Base-by-base conservation (phyloP, 2,888 invertebrate genomes). In the Gastracanthus pulcherrimus region DNA sequence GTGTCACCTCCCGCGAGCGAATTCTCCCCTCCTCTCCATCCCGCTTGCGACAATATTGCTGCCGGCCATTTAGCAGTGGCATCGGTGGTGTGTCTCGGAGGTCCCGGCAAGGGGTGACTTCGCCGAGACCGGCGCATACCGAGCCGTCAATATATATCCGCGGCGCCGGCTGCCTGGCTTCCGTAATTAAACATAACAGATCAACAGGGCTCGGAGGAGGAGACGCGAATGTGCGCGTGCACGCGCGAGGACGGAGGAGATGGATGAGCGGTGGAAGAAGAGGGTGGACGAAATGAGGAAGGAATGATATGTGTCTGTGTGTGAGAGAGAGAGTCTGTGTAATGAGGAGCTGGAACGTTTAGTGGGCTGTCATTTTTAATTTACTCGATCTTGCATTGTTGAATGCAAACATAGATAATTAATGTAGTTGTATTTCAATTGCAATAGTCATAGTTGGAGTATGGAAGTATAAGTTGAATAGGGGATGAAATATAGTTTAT, bases 141-240 rank as follows among this genome's bases (percentile, higher is more conserved):
- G 84, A 89, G 86, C 90, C 90, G 90, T 90, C 91, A 90, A 89
- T 90, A 90, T 90, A 76, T 90, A 77, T 76, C 75, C 71, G 23
- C 64, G 29, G 2, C 36, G 0, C 19, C n/a, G n/a, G 31, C 23
- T 29, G 19, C 34, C 89, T 87, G 88, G 87, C 87, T 84, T 71
- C 84, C 86, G 89, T 90, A 91, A 91, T 91, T 91, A 91, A 91
- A 91, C 89, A 91, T 90, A 91, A 91, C 90, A 90, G 90, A 90
- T 91, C 91, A 91, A 89, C 90, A 89, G 3, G 34, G 51, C 41
- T 29, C n/a, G n/a, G n/a, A n/a, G n/a, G n/a, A n/a, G n/a, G n/a
- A n/a, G 9, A 41, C 48, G 29, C 31, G 31, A 51, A 55, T 23
- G 71, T 16, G 38, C 1, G 26, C n/a, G 16, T 23, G 58, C 19